Percentiles rank a stretch among this genome's conserved stretches.
Conservation (phyloP, 2,113 vertebrate species). For the Sinocyclocheilus grahami region DNA sequence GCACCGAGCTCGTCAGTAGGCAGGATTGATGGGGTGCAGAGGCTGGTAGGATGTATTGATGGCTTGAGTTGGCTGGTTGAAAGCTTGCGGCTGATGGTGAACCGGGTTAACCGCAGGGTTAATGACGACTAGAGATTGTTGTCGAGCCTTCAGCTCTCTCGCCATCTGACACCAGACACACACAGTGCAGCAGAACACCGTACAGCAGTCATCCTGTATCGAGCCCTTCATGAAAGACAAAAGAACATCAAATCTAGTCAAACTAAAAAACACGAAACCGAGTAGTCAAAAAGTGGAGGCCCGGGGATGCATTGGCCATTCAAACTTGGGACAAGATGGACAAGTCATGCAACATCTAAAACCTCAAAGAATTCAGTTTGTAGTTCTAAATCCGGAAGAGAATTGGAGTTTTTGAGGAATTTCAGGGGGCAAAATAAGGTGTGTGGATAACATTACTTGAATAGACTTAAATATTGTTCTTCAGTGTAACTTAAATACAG, state of each 20-base stretch:
- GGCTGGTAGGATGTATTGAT: conserved; percentile 1
- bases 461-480: background rate
- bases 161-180: conserved; percentile 68
- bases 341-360: background rate
- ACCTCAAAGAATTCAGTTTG: background rate
- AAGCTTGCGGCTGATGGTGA: conserved; percentile 14
- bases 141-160: conserved; percentile 57
- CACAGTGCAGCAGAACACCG: conserved; percentile 48
- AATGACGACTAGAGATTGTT: conserved; percentile 14
- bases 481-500: background rate
- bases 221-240: conserved; percentile 57
- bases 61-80: background rate
- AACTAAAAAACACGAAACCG: background rate
- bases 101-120: background rate
- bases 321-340: background rate
- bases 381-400: background rate
- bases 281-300: background rate
- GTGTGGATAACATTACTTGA: background rate
- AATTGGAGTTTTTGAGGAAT: background rate
- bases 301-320: background rate
- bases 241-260: background rate
- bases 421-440: background rate
- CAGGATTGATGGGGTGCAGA: background rate
- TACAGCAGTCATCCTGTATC: conserved; percentile 61
- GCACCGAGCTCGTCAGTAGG: background rate